phyloP scores from a whole-genome alignment of 1,140 invertebrate species.

The Dendrolimus kikuchii region DNA sequence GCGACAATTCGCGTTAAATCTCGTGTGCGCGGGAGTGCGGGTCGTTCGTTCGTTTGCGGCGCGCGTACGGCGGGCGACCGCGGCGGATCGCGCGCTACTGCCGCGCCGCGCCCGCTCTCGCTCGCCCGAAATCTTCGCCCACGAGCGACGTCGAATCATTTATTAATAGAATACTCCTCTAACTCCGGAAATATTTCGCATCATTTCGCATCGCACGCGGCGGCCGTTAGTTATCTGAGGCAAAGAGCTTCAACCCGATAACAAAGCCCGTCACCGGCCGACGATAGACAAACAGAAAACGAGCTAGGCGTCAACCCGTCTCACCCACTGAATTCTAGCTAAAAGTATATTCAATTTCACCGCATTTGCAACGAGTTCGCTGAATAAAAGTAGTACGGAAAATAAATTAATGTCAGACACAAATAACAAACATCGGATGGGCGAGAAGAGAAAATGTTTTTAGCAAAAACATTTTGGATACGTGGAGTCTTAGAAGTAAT shows the following conservation, averaged over 20 bases:
- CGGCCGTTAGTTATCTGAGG: constrained; percentile 46
- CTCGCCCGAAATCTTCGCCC: constrained; percentile 63
- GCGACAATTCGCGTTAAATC: constrained; percentile 37
- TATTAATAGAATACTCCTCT: constrained; percentile 68
- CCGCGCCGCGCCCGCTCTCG: constrained; percentile 38
- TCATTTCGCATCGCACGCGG: constrained; percentile 63
- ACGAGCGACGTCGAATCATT: constrained; percentile 61
- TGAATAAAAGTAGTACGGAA: no score
- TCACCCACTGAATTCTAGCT: no score
- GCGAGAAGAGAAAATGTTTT: no score
- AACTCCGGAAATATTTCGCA: constrained; percentile 71
- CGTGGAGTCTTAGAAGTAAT: no score
- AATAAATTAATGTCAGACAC: no score
- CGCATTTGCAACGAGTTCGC: no score
- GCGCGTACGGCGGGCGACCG: constrained; percentile 63
- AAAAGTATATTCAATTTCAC: no score
- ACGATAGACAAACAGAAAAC: not conserved
- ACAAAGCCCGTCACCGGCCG: constrained; percentile 13
- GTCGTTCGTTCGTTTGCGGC: constrained; percentile 65
- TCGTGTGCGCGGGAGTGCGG: constrained; percentile 60
- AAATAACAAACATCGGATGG: no score
- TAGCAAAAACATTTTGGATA: no score
- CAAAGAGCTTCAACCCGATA: constrained; percentile 29
- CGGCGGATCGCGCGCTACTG: constrained; percentile 66
- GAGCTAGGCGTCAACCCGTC: no score